Evolutionary conservation across 64 coral and sea anemone species (phyloP).

Genomic region (Catalaphyllia jardinei): DNA sequence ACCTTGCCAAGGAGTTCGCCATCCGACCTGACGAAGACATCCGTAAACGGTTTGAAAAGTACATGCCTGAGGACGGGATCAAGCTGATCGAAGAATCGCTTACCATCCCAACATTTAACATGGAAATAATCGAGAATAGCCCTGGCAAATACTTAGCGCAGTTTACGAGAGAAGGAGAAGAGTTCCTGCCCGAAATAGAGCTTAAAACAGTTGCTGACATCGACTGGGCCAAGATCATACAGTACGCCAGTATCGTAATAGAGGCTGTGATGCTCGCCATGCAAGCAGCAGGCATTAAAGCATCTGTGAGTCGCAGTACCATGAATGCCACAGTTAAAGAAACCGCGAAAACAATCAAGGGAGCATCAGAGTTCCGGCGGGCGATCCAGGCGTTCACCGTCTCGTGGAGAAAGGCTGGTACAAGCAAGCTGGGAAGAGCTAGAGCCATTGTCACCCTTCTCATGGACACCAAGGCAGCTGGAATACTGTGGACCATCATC

Average conservation of each 20-base stretch:
- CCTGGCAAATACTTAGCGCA: conserved; percentile 49
- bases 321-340: conserved; percentile 30
- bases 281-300: conserved; percentile 40
- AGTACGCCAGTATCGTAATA: conserved; percentile 42
- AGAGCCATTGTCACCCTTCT: conserved; percentile 53
- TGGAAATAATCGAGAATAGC: conserved; percentile 55
- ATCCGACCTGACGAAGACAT: conserved; percentile 45
- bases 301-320: conserved; percentile 14
- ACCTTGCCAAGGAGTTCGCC: conserved; percentile 50
- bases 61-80: conserved; percentile 53
- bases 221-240: conserved; percentile 28
- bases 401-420: conserved; percentile 42
- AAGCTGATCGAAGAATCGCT: conserved; percentile 31
- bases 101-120: conserved; percentile 58
- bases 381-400: conserved; percentile 15
- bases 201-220: conserved; percentile 26
- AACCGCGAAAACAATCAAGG: conserved; percentile 17
- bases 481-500: conserved; percentile 66
- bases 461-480: conserved; percentile 27
- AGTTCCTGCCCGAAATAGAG: conserved; percentile 5
- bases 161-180: background rate
- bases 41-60: conserved; percentile 39
- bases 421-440: conserved; percentile 1
- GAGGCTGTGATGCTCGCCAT: conserved; percentile 40
- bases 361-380: conserved; percentile 16